Base-by-base conservation (phyloP, 2,797 vertebrate species). In the Sebastes umbrosus region DNA sequence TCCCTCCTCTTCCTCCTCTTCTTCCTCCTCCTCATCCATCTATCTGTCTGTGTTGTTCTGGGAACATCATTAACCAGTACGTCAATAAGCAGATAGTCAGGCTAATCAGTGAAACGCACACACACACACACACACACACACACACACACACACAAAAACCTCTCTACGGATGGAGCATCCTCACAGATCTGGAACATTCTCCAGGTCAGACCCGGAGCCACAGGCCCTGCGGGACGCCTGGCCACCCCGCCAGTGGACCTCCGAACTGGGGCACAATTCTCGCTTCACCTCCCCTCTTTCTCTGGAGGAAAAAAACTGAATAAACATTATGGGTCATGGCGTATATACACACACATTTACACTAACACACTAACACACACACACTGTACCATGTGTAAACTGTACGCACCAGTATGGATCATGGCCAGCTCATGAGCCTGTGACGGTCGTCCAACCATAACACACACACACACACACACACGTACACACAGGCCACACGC, bases 401-500 rank as follows among this genome's bases (percentile, higher is more conserved):
- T 79, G 83, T 87, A 92, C 43, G 43, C 90, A 93, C 85, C 89
- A 82, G 84, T 87, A 90, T 80, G 93, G 92, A 90, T 93, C 92
- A 91, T 71, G 6, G 82, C 84, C 80, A 88, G 88, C 72, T 87
- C 87, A 83, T 80, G 90, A 88, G 84, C 75, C 92, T 83, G 91
- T 90, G 91, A 93, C 90, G 27, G 55, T 57, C 58, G 36, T 65
- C 84, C 87, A 85, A 81, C 87, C 88, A 68, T 80, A 90, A 91
- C 86, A 80, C 86, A 88, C 84, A 86, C 76, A 77, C 68, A 25
- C 69, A 78, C 84, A 83, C 75, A 84, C 84, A 86, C 36, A 77
- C n/a, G n/a, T n/a, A n/a, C 68, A 25, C 69, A 77, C 36, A 72
- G 69, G 69, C 69, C 89, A 83, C 82, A 81, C 79, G 73, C 69